A percentile compares a stretch with the other conserved stretches of the same genome.
Evolutionary conservation across 2,888 invertebrate species (phyloP).

Genomic region (Ormyrus rosae): DNA sequence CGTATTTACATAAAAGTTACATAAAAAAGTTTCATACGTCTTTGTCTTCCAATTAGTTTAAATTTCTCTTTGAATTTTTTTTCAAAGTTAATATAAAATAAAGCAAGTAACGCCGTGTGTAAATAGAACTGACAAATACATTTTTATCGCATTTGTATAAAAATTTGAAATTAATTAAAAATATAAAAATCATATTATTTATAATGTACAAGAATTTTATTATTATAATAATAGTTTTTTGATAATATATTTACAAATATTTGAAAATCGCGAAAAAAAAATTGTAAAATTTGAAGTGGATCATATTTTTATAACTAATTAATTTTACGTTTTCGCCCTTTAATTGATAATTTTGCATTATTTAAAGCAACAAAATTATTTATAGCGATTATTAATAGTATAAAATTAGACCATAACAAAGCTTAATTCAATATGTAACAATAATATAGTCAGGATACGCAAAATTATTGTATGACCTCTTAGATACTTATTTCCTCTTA

Average conservation of each 20-base stretch:
- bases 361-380: conserved; percentile 23
- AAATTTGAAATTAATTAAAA: neutral
- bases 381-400: conserved; percentile 9
- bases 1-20: conserved; percentile 38
- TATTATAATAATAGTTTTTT: neutral
- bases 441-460: conserved; percentile 25
- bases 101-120: neutral
- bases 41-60: neutral
- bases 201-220: neutral
- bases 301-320: conserved; percentile 2
- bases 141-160: too few species aligned
- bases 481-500: neutral
- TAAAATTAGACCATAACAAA: conserved; percentile 17
- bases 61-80: neutral
- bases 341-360: conserved; percentile 16
- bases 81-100: neutral
- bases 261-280: neutral
- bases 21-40: conserved; percentile 5
- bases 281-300: neutral
- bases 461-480: neutral
- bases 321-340: neutral
- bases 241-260: neutral
- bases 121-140: neutral
- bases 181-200: neutral
- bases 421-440: conserved; percentile 46